Evolutionary conservation across 2,888 invertebrate species (phyloP).

Genomic region (Agelastica alni): DNA sequence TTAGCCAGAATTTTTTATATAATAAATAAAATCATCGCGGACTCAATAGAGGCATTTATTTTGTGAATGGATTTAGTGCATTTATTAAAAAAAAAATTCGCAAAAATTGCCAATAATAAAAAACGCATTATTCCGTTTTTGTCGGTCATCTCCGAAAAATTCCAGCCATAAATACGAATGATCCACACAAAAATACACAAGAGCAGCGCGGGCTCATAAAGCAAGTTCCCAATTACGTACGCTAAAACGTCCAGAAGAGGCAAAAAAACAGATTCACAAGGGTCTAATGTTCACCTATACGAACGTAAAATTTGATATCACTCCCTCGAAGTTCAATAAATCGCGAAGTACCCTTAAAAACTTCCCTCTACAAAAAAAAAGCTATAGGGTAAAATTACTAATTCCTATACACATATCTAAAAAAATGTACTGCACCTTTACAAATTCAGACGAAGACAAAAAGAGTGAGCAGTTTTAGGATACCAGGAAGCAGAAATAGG

Average conservation of each 20-base stretch:
- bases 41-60: no score
- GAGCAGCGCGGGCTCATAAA: conserved; percentile 20
- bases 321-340: conserved; percentile 41
- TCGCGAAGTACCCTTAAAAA: conserved; percentile 37
- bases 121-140: conserved; percentile 15
- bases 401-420: conserved; percentile 32
- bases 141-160: conserved; percentile 3
- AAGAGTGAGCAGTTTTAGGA: conserved; percentile 17
- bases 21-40: no score
- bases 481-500: conserved; percentile 1
- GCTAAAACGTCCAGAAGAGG: conserved; percentile 18
- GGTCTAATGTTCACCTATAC: conserved; percentile 30
- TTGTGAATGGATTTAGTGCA: no score
- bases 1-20: no score
- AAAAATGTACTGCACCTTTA: conserved; percentile 31
- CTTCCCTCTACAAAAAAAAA: conserved; percentile 38
- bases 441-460: conserved; percentile 24
- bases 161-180: conserved; percentile 6
- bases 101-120: not conserved
- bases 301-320: conserved; percentile 33
- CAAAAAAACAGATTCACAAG: conserved; percentile 21
- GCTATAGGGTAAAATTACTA: conserved; percentile 44
- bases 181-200: conserved; percentile 7
- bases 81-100: no score
- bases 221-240: conserved; percentile 23